Base-by-base conservation (phyloP, 2,113 vertebrate species). In the Aythya baeri region DNA sequence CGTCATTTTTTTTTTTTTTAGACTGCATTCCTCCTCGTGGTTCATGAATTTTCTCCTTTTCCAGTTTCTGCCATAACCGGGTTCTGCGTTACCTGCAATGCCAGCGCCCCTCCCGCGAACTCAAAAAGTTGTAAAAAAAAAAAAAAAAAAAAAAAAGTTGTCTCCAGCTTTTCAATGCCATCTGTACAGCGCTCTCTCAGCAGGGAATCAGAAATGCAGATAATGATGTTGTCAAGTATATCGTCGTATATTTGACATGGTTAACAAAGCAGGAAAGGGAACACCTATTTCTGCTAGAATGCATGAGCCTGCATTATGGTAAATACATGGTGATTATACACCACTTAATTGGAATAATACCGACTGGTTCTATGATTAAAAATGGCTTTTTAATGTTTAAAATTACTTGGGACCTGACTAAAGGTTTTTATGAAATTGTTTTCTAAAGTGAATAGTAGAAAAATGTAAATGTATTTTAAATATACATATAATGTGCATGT, bases 381-480 rank as follows among this genome's bases (percentile, higher is more conserved):
- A 76, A 75, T 78, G 86, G 77, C 89, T 97, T 97, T 98, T 98
- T 98, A 97, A 97, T 97, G 97, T 97, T 97, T 96, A 88, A 97
- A 97, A 89, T 96, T 91, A 98, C 93, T 96, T 97, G 97, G 96
- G 95, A 97, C 96, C 96, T 96, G 95, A 86, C 74, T 79, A 84
- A 97, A 97, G 91, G 90, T 96, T 98, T 97, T 97, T 98, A 97
- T 97, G 94, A 96, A 95, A 94, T 95, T 97, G 97, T 97, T 98
- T 98, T 98, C 96, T 98, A 98, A 98, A 96, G 96, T 96, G 95
- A 95, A 91, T 94, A 91, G 94, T 97, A 98, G 95, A 96, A 97
- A 95, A 98, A 98, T 89, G 96, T 96, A 97, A 93, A 95, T 98
- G 97, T 98, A 98, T 98, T 98, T 98, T 98, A 97, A 97, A 97